Evolutionary conservation across 2,888 invertebrate genomes (phyloP), one percentile per base, ranked within the genome.

Genomic region (Calameuta idolon): DNA sequence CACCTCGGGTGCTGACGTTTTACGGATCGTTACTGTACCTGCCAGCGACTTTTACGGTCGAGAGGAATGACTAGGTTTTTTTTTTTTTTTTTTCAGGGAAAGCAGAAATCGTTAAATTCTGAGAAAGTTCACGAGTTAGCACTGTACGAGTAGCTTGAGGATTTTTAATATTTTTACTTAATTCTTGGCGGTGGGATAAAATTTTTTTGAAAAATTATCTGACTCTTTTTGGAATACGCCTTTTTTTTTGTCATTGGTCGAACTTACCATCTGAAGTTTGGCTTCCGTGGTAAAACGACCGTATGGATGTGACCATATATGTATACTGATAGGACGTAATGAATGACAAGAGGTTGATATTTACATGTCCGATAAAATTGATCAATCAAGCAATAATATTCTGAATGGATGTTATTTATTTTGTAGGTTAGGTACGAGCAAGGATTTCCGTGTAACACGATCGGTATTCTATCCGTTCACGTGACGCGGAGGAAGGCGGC

Each of bases 371-470:
- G 15, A 40, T 40, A 15, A 15, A 40, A 4, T 40, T 15, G 15
- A 15, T 15, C 40, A 40, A 40, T 40, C 4, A 15, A 15, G 40
- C 15, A 40, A 2, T 15, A 40, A 40, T 15, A 40, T 40, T 40
- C 15, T 40, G 15, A 15, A 40, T 40, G 40, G 15, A 15, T 1
- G 4, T 40, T 40, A 40, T 40, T 40, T 40, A 4, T 40, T 15
- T 40, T 15, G 4, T 15, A 40, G 40, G 40, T 40, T 40, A 35
- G 5, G 15, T 40, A 40, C 40, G 15, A 40, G 40, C 15, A 40
- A 40, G 84, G 83, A 83, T 86, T 86, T 87, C 83, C 84, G 81
- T 80, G 85, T 85, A 86, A 86, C 83, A 77, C 82, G 82, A 86
- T 83, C 40, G 15, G 15, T 5, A 40, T 40, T 15, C 40, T 40